Evolutionary conservation across 1,140 invertebrate genomes (phyloP), one percentile per base, ranked within the genome.

Genomic region (Eupristina koningsbergeri): DNA sequence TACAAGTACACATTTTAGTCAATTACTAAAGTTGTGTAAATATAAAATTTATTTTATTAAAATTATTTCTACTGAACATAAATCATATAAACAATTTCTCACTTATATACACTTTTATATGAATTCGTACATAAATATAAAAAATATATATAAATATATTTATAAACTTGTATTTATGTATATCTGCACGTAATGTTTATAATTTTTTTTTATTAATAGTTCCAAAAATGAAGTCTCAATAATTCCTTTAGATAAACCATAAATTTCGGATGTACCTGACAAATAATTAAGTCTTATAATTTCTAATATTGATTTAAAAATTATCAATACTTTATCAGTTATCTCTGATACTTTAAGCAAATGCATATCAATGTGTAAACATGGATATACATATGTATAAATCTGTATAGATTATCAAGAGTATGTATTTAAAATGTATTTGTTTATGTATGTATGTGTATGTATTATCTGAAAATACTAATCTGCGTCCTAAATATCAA

Each of bases 401-500:
- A 58, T 13, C 9, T 0, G 3, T 26, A 58, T n/a, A n/a, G n/a
- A n/a, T n/a, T n/a, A n/a, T n/a, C n/a, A n/a, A n/a, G n/a, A n/a
- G n/a, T n/a, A n/a, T n/a, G n/a, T n/a, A n/a, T n/a, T n/a, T n/a
- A n/a, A n/a, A n/a, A n/a, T n/a, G n/a, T n/a, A n/a, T n/a, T n/a
- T n/a, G n/a, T n/a, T n/a, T n/a, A n/a, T n/a, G n/a, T n/a, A n/a
- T n/a, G n/a, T n/a, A n/a, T n/a, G n/a, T n/a, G n/a, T n/a, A n/a
- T n/a, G n/a, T 58, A 39, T 71, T 71, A 71, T 39, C 19, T 34
- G 34, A 41, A 39, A 76, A 31, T 50, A 39, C n/a, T 71, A 80
- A 71, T 71, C 78, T 53, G 13, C 31, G 67, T 50, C 31, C 78
- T 80, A 58, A 80, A 80, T 80, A 39, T 64, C 47, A 5, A 71